phyloP scores from a whole-genome alignment of 1,140 invertebrate species.

The Tyrophagus putrescentiae region DNA sequence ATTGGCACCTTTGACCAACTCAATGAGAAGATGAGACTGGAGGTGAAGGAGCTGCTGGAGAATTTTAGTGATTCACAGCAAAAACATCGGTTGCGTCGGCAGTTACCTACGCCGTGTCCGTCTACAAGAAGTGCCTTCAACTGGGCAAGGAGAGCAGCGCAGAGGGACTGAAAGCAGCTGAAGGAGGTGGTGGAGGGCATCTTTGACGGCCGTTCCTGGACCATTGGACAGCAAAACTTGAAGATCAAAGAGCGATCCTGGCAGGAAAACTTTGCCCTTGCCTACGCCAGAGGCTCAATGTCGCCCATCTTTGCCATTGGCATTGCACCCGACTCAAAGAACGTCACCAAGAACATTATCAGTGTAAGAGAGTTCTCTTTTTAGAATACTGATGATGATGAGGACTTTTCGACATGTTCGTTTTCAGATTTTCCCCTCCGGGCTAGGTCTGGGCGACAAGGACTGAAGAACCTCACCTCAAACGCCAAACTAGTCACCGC shows the following conservation, averaged over 20 bases:
- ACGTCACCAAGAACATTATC: not conserved
- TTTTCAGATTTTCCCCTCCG: not conserved
- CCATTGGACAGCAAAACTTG: not conserved
- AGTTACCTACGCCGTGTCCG: not conserved
- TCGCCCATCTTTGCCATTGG: constrained; percentile 1
- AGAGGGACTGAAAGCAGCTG: not conserved
- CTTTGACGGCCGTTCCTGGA: not conserved
- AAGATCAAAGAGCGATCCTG: not conserved
- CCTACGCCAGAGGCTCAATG: not conserved
- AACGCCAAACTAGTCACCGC: not conserved
- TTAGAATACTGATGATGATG: not conserved
- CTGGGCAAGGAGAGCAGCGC: not conserved
- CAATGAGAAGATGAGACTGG: constrained; percentile 45
- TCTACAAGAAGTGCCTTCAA: not conserved
- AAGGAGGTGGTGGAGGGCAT: not conserved
- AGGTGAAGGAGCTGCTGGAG: not conserved
- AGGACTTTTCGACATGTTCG: not conserved
- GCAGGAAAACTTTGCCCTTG: not conserved
- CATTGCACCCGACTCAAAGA: not conserved
- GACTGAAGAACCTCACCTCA: not conserved
- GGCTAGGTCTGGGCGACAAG: not conserved
- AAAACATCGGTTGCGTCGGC: not conserved
- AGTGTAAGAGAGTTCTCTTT: not conserved
- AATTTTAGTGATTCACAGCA: not conserved
- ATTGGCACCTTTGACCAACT: constrained; percentile 61